These are phyloP conservation scores for Protodeltote pygarga DNA, from an alignment of 2,888 invertebrate species.

Conservation along the genomic window DNA sequence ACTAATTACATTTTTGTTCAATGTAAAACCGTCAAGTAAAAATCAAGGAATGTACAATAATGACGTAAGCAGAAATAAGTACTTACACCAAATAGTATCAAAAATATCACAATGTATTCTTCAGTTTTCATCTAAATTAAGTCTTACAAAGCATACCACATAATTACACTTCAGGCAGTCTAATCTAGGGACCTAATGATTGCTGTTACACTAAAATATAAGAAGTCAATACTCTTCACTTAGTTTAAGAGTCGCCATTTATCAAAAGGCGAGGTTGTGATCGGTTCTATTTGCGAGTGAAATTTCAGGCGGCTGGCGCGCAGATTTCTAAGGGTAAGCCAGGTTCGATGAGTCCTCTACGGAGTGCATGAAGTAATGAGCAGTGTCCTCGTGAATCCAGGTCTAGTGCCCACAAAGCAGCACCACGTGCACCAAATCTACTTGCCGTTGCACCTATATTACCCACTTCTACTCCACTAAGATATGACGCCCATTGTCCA, in stretches of 20 bases:
- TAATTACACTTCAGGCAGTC: not conserved
- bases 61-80: constrained; percentile 5
- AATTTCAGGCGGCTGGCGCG: constrained; percentile 30
- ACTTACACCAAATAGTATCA: constrained; percentile 25
- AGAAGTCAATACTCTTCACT: no score
- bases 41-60: constrained; percentile 56
- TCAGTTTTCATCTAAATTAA: constrained; percentile 21
- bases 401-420: constrained; percentile 93
- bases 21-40: constrained; percentile 56
- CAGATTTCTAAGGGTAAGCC: constrained; percentile 62
- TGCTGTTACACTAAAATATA: no score
- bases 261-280: no score
- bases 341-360: constrained; percentile 72
- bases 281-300: not conserved
- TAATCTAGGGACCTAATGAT: no score
- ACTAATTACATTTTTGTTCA: not conserved
- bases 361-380: constrained; percentile 88
- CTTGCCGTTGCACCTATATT: constrained; percentile 88
- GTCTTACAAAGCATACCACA: constrained; percentile 20
- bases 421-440: constrained; percentile 89
- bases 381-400: constrained; percentile 92
- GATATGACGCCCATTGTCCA: constrained; percentile 93
- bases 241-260: no score
- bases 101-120: constrained; percentile 56
- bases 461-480: constrained; percentile 89